Conservation (phyloP, 1,140 invertebrate species). For the Pogonomyrmex barbatus region DNA sequence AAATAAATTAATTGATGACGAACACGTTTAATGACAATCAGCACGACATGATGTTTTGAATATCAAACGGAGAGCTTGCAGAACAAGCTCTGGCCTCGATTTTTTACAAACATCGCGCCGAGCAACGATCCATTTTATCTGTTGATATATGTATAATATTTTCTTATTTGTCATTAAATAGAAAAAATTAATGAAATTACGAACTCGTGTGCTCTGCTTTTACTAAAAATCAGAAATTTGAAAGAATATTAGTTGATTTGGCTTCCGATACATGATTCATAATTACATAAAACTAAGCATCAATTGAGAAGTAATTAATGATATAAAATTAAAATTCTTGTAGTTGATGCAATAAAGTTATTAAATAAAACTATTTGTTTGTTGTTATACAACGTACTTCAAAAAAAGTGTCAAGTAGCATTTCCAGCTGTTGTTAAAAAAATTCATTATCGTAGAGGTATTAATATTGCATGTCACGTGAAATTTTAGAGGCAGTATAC, state of each 20-base stretch:
- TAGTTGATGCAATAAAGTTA: not conserved
- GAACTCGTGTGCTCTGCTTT: not conserved
- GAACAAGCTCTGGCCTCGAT: not conserved
- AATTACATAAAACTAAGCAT: not conserved
- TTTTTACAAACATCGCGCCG: not conserved
- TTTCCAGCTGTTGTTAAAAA: constrained; percentile 34
- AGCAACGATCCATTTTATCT: not conserved
- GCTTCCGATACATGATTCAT: too few relatives aligned
- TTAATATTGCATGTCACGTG: not conserved
- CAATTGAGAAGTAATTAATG: not conserved
- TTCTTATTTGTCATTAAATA: not conserved
- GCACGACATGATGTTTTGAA: constrained; percentile 32
- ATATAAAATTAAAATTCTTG: not conserved
- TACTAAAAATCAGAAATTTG: not conserved
- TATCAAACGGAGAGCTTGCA: constrained; percentile 26
- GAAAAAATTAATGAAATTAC: not conserved
- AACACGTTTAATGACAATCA: constrained; percentile 29
- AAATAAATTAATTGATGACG: constrained; percentile 59
- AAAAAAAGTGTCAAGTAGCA: not conserved
- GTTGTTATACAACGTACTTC: not conserved
- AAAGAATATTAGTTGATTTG: not conserved
- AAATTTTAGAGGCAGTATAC: constrained; percentile 14
- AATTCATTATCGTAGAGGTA: constrained; percentile 22
- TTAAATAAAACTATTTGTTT: not conserved
- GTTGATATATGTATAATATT: not conserved